Evolutionary conservation across 2,797 vertebrate genomes (phyloP).

Genomic region (Alosa sapidissima): DNA sequence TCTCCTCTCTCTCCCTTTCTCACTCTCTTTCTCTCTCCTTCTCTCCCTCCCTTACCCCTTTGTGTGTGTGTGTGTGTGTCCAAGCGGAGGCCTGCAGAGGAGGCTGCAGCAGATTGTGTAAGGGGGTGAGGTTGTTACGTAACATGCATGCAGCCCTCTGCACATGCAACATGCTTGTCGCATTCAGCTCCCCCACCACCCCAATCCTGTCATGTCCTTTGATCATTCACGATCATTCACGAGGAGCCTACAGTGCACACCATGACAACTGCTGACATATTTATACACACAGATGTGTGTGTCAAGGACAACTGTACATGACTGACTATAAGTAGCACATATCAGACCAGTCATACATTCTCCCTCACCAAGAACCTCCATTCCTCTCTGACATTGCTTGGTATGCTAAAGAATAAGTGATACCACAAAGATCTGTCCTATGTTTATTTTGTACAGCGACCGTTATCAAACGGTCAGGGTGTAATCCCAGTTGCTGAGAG

Average conservation of each 20-base stretch:
- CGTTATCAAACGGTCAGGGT: not conserved
- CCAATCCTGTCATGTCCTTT: not conserved
- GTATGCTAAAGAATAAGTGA: not conserved
- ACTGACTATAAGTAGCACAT: not conserved
- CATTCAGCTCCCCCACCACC: no score
- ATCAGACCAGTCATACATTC: not conserved
- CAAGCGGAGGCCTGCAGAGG: not conserved
- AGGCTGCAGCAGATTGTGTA: conserved; percentile 15
- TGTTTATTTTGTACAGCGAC: not conserved
- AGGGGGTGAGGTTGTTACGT: conserved; percentile 46
- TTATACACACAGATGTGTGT: not conserved
- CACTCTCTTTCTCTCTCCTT: not conserved
- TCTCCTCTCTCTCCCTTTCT: not conserved
- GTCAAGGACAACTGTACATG: not conserved
- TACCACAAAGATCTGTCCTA: not conserved
- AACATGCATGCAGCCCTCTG: conserved; percentile 29
- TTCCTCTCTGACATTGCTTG: not conserved
- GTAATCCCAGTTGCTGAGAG: not conserved
- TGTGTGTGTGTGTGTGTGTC: not conserved
- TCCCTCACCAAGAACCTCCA: not conserved
- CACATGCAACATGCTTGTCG: not conserved
- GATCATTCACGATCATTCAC: not conserved
- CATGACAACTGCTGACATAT: not conserved
- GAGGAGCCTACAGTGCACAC: not conserved
- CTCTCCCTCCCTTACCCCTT: not conserved